Evolutionary conservation across 2,113 vertebrate species (phyloP).

Genomic region (Periophthalmus modestus): DNA sequence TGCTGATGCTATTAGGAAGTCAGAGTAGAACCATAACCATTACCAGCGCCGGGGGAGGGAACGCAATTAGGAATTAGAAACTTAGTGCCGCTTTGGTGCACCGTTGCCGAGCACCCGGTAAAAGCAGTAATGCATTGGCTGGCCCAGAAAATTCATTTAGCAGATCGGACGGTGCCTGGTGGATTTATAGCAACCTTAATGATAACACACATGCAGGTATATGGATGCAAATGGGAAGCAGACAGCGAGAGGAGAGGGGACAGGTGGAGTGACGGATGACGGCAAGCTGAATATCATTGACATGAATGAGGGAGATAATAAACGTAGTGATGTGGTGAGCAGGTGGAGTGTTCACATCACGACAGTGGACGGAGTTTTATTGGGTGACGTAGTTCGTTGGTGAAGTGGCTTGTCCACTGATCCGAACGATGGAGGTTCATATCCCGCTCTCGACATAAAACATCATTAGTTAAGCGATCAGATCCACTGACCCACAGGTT

Average conservation of each 20-base stretch:
- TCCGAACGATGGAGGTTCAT: too few species aligned
- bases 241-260: constrained; percentile 57
- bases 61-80: constrained; percentile 70
- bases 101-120: constrained; percentile 24
- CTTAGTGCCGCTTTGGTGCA: constrained; percentile 63
- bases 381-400: too few species aligned
- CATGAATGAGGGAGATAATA: constrained; percentile 55
- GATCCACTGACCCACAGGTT: too few species aligned
- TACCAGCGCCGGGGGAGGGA: constrained; percentile 56
- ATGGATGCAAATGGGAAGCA: constrained; percentile 58
- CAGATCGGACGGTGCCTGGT: constrained; percentile 50
- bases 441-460: too few species aligned
- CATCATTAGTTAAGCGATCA: too few species aligned
- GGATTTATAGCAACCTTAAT: constrained; percentile 52
- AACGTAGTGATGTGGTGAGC: constrained; percentile 44
- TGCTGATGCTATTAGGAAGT: constrained; percentile 48
- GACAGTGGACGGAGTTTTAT: too few species aligned
- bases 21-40: constrained; percentile 52
- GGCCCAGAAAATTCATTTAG: constrained; percentile 64
- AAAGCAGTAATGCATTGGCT: constrained; percentile 45
- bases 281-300: constrained; percentile 46
- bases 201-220: constrained; percentile 15
- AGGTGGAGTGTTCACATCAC: constrained; percentile 15
- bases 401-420: too few species aligned
- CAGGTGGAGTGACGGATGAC: constrained; percentile 53